Evolutionary conservation across 1,140 invertebrate genomes (phyloP).

Genomic region (Tetranychus cinnabarinus): DNA sequence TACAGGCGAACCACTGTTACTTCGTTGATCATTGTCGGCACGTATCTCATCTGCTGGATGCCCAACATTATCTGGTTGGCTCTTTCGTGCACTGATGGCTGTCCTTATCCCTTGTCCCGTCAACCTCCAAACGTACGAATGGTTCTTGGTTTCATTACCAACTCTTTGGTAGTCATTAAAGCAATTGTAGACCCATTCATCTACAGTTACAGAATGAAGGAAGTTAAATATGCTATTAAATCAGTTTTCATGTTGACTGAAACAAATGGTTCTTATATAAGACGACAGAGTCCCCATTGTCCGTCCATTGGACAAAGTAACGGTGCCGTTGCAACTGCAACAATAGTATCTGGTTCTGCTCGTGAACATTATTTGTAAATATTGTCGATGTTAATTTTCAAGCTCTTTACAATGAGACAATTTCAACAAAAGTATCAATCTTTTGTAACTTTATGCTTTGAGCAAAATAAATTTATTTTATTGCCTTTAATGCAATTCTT

Average conservation of each 20-base stretch:
- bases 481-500: too few relatives aligned
- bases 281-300: too few relatives aligned
- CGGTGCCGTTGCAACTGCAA: too few relatives aligned
- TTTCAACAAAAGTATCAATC: too few relatives aligned
- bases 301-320: too few relatives aligned
- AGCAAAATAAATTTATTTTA: too few relatives aligned
- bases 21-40: slow-evolving; percentile 40
- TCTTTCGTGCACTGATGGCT: slow-evolving; percentile 25
- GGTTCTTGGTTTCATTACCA: slow-evolving; percentile 10
- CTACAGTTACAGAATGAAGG: slow-evolving; percentile 38
- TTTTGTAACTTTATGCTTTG: too few relatives aligned
- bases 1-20: slow-evolving; percentile 37
- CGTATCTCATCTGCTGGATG: slow-evolving; percentile 37
- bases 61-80: slow-evolving; percentile 31
- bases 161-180: slow-evolving; percentile 34
- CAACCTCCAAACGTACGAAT: not conserved
- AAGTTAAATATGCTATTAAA: slow-evolving; percentile 24
- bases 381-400: too few relatives aligned
- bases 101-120: slow-evolving; percentile 2
- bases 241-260: not conserved
- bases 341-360: too few relatives aligned
- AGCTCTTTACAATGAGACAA: too few relatives aligned
- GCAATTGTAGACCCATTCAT: slow-evolving; percentile 40
- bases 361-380: too few relatives aligned
- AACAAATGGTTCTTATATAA: too few relatives aligned